phyloP scores from a whole-genome alignment of 2,797 vertebrate species.

The Pangasius sanitwongsei region DNA sequence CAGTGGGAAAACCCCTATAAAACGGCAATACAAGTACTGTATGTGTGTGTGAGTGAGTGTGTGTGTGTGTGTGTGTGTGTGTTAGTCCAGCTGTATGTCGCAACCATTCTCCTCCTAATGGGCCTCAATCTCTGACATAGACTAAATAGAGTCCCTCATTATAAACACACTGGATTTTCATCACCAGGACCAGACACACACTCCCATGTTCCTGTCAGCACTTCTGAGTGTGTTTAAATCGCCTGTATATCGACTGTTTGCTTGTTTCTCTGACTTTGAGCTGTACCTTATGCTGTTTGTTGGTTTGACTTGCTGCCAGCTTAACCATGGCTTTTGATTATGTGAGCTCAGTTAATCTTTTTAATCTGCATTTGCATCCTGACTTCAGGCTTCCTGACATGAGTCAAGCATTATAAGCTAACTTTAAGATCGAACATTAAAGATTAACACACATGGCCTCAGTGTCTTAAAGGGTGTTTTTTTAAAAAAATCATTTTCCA shows the following conservation, averaged over 20 bases:
- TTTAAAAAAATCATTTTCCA: too few relatives aligned
- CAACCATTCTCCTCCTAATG: conserved; percentile 10
- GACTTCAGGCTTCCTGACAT: neutral
- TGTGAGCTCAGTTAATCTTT: neutral
- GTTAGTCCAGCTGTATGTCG: conserved; percentile 7
- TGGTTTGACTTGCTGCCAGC: neutral
- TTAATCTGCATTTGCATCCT: neutral
- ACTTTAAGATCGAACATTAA: neutral
- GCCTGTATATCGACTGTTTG: neutral
- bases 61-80: neutral
- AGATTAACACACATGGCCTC: neutral
- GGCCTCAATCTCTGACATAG: neutral
- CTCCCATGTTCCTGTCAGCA: neutral
- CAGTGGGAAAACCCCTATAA: neutral
- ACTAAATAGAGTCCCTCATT: conserved; percentile 9
- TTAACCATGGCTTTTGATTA: neutral
- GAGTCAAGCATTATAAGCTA: neutral
- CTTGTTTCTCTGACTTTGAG: neutral
- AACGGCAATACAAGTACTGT: neutral
- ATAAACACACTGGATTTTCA: conserved; percentile 29
- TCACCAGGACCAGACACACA: neutral
- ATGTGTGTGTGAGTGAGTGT: neutral
- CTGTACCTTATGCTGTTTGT: neutral
- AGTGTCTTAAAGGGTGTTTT: too few relatives aligned
- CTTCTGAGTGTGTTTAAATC: neutral